Conservation (phyloP, 2,113 vertebrate species). For the Campylorhamphus procurvoides region DNA sequence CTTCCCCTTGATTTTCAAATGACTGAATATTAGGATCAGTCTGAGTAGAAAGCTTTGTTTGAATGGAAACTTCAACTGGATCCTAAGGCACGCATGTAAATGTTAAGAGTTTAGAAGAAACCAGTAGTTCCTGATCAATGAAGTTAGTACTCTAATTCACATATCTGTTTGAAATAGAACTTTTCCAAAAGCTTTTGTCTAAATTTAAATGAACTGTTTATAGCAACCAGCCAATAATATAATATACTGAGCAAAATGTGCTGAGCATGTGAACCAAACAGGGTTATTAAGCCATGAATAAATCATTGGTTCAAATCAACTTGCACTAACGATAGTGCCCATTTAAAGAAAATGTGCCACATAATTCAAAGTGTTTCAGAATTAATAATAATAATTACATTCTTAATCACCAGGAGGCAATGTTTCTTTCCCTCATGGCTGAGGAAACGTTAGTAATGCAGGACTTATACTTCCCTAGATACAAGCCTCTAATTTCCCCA, state of each 20-base stretch:
- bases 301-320: conserved; percentile 14
- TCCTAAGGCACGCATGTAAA: background rate
- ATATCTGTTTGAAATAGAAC: background rate
- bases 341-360: conserved; percentile 17
- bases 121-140: background rate
- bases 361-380: conserved; percentile 16
- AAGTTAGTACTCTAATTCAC: background rate
- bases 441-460: background rate
- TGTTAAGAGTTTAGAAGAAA: background rate
- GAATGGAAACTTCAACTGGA: background rate
- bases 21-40: background rate
- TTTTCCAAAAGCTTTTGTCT: conserved; percentile 33
- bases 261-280: background rate
- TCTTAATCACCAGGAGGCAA: conserved; percentile 60
- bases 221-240: conserved; percentile 30
- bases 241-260: conserved; percentile 9
- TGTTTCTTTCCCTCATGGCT: conserved; percentile 23
- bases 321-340: background rate
- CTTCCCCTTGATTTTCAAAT: background rate
- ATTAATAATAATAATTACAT: conserved; percentile 43
- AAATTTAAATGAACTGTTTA: conserved; percentile 43
- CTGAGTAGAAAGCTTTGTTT: background rate
- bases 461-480: background rate
- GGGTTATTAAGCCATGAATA: conserved; percentile 12
- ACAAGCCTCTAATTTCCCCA: background rate